These are phyloP conservation scores for Etheostoma nigrum DNA, from an alignment of 2,797 vertebrate genomes.

Conservation along the genomic window DNA sequence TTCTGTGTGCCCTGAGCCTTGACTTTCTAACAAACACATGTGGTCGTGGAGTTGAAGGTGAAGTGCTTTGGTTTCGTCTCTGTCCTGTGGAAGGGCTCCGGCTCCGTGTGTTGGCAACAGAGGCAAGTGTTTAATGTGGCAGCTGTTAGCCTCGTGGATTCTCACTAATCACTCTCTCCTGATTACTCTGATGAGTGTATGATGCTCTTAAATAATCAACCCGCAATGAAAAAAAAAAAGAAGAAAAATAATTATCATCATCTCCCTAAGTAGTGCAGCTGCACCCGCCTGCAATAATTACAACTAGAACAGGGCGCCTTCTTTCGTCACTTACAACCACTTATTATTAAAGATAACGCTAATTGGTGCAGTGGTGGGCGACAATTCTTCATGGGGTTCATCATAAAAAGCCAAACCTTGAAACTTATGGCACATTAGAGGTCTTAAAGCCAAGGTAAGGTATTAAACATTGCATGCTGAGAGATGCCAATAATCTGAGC, in stretches of 20 bases:
- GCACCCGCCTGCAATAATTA: slow-evolving; percentile 86
- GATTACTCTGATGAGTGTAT: slow-evolving; percentile 88
- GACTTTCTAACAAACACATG: slow-evolving; percentile 80
- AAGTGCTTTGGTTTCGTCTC: slow-evolving; percentile 73
- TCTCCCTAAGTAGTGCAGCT: slow-evolving; percentile 87
- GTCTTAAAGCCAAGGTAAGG: slow-evolving; percentile 76
- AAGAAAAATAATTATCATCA: slow-evolving; percentile 87
- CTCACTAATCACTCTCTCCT: slow-evolving; percentile 88
- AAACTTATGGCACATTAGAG: slow-evolving; percentile 81
- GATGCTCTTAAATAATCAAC: slow-evolving; percentile 89
- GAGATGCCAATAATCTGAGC: slow-evolving; percentile 75
- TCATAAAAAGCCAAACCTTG: slow-evolving; percentile 81
- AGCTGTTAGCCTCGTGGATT: slow-evolving; percentile 87
- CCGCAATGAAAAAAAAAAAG: slow-evolving; percentile 80
- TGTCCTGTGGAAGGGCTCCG: slow-evolving; percentile 78
- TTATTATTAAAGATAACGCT: slow-evolving; percentile 86
- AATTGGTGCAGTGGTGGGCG: slow-evolving; percentile 82
- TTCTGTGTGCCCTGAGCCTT: slow-evolving; percentile 62
- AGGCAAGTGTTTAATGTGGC: slow-evolving; percentile 86
- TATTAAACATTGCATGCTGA: slow-evolving; percentile 76
- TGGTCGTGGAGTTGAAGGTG: slow-evolving; percentile 76
- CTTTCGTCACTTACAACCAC: slow-evolving; percentile 85
- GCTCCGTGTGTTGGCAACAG: slow-evolving; percentile 82
- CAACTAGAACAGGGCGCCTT: slow-evolving; percentile 84
- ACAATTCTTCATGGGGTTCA: slow-evolving; percentile 80